Evolutionary conservation across 2,797 vertebrate species (phyloP), one percentile per base, ranked within the genome.

Genomic region (Sebastes reedi): DNA sequence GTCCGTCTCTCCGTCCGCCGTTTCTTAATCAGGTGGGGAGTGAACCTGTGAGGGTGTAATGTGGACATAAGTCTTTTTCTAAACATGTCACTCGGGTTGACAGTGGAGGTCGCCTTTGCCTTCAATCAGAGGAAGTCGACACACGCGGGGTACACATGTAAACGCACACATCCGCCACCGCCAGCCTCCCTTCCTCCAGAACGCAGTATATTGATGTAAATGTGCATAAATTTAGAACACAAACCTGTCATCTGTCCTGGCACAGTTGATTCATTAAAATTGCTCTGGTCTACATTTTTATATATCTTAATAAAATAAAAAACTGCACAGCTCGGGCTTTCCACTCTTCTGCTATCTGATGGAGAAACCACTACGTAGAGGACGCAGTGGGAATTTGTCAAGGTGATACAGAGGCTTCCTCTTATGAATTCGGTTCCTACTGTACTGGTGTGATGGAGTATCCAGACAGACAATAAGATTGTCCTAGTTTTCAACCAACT

Each of bases 31-130:
- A 91, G 87, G 67, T 46, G 61, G 75, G 69, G 69, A 73, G 64
- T 71, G 67, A 67, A 73, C 69, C 65, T 52, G 61, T 71, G 67
- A 55, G 50, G 82, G 62, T 5, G 42, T 64, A 81, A 90, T 79
- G 67, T 82, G 79, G 85, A 94, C 68, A 82, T 89, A 82, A 89
- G 85, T 91, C 87, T 92, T 87, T 83, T 79, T 82, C 50, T 77
- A 87, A 90, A 67, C 11, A 52, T 32, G 6, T 75, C 36, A 6
- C 1, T 6, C 46, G 18, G 60, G 69, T 58, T 91, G 92, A 94
- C 90, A 87, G 74, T 39, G 75, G 84, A 92, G 89, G 90, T 91
- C 71, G 8, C 42, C 18, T 71, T 71, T 68, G 54, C 67, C 46
- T 82, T 94, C 80, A 69, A 66, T 93, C 91, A 94, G 81, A 77